Conservation (phyloP, 2,113 vertebrate species). For the Telmatochromis sp. region DNA sequence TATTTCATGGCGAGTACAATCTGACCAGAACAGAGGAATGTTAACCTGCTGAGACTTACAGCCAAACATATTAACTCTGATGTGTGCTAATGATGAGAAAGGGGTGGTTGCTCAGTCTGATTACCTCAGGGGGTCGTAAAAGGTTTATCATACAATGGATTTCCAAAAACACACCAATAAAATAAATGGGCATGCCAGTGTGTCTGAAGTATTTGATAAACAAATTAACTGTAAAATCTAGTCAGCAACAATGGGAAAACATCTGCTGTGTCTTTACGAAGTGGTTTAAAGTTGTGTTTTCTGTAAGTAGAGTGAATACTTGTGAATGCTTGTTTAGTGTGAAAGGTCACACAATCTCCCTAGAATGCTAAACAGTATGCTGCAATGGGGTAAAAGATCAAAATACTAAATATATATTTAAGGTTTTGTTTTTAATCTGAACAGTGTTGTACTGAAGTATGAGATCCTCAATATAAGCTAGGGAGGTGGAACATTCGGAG, state of each 20-base stretch:
- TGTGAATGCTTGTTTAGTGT: neutral
- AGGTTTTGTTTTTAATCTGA: neutral
- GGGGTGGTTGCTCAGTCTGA: neutral
- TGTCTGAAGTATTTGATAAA: neutral
- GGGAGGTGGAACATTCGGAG: neutral
- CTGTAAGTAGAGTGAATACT: neutral
- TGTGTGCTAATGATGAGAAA: slow-evolving; percentile 59
- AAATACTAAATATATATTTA: neutral
- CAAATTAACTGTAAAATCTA: neutral
- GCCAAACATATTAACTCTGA: slow-evolving; percentile 51
- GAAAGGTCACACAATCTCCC: neutral
- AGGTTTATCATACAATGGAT: neutral
- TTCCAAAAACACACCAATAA: neutral
- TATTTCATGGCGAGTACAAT: slow-evolving; percentile 2
- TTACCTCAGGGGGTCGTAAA: slow-evolving; percentile 6
- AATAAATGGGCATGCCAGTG: neutral
- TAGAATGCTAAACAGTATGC: neutral
- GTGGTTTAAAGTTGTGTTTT: neutral
- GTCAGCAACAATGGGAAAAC: neutral
- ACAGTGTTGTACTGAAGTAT: rapidly evolving
- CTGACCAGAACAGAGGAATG: slow-evolving; percentile 44
- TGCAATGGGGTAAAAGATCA: neutral
- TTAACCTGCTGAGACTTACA: slow-evolving; percentile 45
- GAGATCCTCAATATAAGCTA: neutral
- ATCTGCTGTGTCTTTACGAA: neutral